Evolutionary conservation across 2,888 invertebrate species (phyloP).

Genomic region (Maniola hyperantus): DNA sequence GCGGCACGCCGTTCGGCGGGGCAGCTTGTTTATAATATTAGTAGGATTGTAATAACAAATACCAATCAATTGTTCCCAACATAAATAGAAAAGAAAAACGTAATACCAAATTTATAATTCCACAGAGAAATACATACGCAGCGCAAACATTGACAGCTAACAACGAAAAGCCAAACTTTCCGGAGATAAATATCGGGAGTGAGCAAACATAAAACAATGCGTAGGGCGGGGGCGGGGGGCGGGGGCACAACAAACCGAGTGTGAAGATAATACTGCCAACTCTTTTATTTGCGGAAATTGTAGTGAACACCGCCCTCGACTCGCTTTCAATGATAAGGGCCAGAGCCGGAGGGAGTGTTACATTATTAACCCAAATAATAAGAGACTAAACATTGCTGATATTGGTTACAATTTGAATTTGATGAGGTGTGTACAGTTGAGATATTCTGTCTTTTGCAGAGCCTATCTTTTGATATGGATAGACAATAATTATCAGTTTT

Average conservation of each 20-base stretch:
- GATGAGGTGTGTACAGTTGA: background rate
- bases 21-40: too few relatives aligned
- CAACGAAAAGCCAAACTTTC: slow-evolving; percentile 19
- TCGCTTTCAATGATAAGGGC: slow-evolving; percentile 6
- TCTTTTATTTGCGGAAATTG: slow-evolving; percentile 25
- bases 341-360: background rate
- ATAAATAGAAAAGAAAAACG: background rate
- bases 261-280: slow-evolving; percentile 28
- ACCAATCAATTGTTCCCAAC: slow-evolving; percentile 10
- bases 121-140: slow-evolving; percentile 15
- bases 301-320: slow-evolving; percentile 5
- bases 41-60: background rate
- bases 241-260: slow-evolving; percentile 17
- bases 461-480: too few relatives aligned
- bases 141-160: slow-evolving; percentile 17
- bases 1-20: too few relatives aligned
- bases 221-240: slow-evolving; percentile 1
- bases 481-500: too few relatives aligned
- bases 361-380: slow-evolving; percentile 10
- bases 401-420: background rate
- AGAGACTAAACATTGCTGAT: background rate
- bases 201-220: slow-evolving; percentile 21
- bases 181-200: slow-evolving; percentile 16
- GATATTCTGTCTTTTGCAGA: too few relatives aligned
- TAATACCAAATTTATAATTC: slow-evolving; percentile 17